These are phyloP conservation scores for Cydia strobilella DNA, from an alignment of 1,140 invertebrate species.

Conservation along the genomic window DNA sequence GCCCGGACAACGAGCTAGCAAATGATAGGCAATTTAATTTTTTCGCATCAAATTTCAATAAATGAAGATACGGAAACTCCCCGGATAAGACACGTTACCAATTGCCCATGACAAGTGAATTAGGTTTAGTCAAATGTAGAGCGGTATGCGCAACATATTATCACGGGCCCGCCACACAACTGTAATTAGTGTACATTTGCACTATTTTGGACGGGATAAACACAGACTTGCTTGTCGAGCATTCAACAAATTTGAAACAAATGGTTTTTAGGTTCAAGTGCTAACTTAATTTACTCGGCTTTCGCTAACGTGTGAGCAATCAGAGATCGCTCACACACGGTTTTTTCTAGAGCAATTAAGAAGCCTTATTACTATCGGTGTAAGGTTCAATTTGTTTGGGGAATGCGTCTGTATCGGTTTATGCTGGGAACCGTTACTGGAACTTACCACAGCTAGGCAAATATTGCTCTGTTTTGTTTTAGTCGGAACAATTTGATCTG, in stretches of 20 bases:
- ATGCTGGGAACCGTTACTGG: constrained; percentile 46
- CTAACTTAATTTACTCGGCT: constrained; percentile 76
- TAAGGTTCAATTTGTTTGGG: constrained; percentile 1
- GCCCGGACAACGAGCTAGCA: too few species aligned
- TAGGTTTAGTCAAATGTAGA: constrained; percentile 53
- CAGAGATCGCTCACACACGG: constrained; percentile 48
- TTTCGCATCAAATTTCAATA: not conserved
- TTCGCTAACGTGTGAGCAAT: constrained; percentile 74
- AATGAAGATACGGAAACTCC: not conserved
- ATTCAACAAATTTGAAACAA: constrained; percentile 71
- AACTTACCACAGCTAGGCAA: constrained; percentile 23
- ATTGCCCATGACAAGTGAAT: constrained; percentile 30
- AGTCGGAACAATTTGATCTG: constrained; percentile 9
- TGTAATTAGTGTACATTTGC: constrained; percentile 75
- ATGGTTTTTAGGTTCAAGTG: constrained; percentile 66
- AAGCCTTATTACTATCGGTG: not conserved
- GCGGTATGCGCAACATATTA: constrained; percentile 69
- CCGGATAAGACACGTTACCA: constrained; percentile 18
- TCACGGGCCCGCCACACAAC: constrained; percentile 58
- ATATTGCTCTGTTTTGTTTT: constrained; percentile 30
- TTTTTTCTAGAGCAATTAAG: constrained; percentile 37
- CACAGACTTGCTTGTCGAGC: constrained; percentile 69
- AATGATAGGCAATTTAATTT: too few species aligned
- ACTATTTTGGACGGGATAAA: constrained; percentile 76
- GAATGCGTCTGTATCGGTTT: not conserved